Conservation (phyloP, 2,888 invertebrate genomes). For the Panopea generosa region DNA sequence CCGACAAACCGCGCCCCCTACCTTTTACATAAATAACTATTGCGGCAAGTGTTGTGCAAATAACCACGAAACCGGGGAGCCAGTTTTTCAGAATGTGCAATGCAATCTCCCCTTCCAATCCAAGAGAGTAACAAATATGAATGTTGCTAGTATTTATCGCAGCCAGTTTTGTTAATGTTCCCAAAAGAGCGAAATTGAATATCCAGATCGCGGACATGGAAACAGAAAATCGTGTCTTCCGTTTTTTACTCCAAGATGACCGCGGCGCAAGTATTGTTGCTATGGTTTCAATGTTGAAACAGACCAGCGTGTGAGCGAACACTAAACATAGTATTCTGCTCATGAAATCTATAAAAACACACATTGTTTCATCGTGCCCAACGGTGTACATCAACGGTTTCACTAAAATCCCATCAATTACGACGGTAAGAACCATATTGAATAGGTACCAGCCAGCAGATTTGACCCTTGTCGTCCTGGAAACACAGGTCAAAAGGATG, state of each 20-base stretch:
- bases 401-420: background rate
- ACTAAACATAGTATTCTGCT: background rate
- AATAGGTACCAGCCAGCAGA: slow-evolving; percentile 25
- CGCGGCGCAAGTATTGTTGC: slow-evolving; percentile 6
- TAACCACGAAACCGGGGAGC: slow-evolving; percentile 5
- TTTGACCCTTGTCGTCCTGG: background rate
- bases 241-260: slow-evolving; percentile 6
- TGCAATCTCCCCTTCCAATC: background rate
- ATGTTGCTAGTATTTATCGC: too few relatives aligned
- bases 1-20: background rate
- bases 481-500: slow-evolving; percentile 4
- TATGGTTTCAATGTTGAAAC: slow-evolving; percentile 17
- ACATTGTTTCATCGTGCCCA: background rate
- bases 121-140: background rate
- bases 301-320: background rate
- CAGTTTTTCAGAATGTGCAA: slow-evolving; percentile 16
- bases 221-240: slow-evolving; percentile 4
- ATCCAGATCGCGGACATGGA: slow-evolving; percentile 9
- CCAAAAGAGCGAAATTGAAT: slow-evolving; percentile 4
- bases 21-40: slow-evolving; percentile 3
- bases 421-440: slow-evolving; percentile 3
- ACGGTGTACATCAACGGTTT: background rate
- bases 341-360: slow-evolving; percentile 10
- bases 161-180: too few relatives aligned
- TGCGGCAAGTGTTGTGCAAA: background rate